Percentiles rank a stretch among this genome's conserved stretches.
These are phyloP conservation scores for Actinemys pallida DNA, from an alignment of 2,113 vertebrate genomes.

Conservation along the genomic window DNA sequence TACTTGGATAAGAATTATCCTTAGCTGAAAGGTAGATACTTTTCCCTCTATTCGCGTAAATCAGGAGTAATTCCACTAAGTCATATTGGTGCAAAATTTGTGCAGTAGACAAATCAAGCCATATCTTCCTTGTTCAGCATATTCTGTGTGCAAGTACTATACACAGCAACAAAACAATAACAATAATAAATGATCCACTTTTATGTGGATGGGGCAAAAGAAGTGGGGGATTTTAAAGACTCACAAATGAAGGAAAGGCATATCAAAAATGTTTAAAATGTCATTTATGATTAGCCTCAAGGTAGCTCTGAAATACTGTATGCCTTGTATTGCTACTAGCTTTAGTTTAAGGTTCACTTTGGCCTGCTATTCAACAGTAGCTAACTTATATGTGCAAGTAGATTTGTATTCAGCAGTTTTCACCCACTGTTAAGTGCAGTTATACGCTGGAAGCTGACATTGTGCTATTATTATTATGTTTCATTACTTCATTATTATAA, in stretches of 20 bases:
- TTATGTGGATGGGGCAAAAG: slow-evolving; percentile 32
- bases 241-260: background rate
- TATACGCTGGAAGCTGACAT: background rate
- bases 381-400: background rate
- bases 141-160: background rate
- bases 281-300: background rate
- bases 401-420: background rate
- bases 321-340: fast-evolving
- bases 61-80: background rate
- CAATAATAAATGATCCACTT: background rate
- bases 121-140: background rate
- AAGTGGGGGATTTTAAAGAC: background rate
- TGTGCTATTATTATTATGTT: fast-evolving
- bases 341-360: background rate
- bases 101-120: background rate
- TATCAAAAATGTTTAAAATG: background rate
- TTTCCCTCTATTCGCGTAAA: slow-evolving; percentile 24
- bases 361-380: fast-evolving
- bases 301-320: background rate
- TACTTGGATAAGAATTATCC: slow-evolving; percentile 52
- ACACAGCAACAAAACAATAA: background rate
- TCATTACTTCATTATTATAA: background rate
- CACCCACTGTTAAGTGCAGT: background rate
- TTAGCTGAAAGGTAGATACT: slow-evolving; percentile 53
- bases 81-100: background rate